Evolutionary conservation across 2,888 invertebrate genomes (phyloP).

Genomic region (Diploptera punctata): DNA sequence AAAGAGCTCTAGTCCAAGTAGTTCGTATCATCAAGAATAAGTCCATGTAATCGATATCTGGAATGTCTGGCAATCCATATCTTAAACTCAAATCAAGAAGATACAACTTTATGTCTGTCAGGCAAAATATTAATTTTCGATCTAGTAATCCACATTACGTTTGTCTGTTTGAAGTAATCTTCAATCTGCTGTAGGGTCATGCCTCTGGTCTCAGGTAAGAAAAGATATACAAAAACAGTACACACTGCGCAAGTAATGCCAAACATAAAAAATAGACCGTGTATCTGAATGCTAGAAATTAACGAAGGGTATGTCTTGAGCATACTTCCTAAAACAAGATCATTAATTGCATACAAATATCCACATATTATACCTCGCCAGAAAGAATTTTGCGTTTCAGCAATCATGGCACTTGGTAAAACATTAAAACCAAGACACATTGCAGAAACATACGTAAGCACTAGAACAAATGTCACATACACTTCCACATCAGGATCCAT

Average conservation of each 20-base stretch:
- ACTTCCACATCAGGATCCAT: slow-evolving; percentile 42
- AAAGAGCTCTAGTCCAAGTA: too few species aligned
- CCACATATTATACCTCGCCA: slow-evolving; percentile 76
- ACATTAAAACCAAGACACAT: slow-evolving; percentile 78
- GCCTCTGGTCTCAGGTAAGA: slow-evolving; percentile 78
- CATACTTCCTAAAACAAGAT: slow-evolving; percentile 69
- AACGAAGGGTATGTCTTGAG: slow-evolving; percentile 71
- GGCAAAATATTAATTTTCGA: too few species aligned
- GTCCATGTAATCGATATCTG: too few species aligned
- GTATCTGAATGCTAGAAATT: slow-evolving; percentile 61
- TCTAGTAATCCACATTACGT: slow-evolving; percentile 52
- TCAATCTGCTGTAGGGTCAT: slow-evolving; percentile 75
- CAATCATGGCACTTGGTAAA: slow-evolving; percentile 76
- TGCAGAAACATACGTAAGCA: slow-evolving; percentile 73
- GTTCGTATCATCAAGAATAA: too few species aligned
- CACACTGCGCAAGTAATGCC: slow-evolving; percentile 67
- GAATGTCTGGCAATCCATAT: too few species aligned
- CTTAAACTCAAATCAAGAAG: too few species aligned
- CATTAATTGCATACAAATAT: slow-evolving; percentile 74
- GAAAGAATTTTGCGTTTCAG: slow-evolving; percentile 76
- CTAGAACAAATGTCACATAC: slow-evolving; percentile 57
- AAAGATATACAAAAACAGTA: slow-evolving; percentile 68
- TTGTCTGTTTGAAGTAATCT: slow-evolving; percentile 74
- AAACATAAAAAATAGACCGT: slow-evolving; percentile 74
- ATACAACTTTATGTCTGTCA: too few species aligned